Percentiles rank a stretch among this genome's conserved stretches.
phyloP scores from a whole-genome alignment of 1,140 invertebrate species.

The Lepidurus couesii region DNA sequence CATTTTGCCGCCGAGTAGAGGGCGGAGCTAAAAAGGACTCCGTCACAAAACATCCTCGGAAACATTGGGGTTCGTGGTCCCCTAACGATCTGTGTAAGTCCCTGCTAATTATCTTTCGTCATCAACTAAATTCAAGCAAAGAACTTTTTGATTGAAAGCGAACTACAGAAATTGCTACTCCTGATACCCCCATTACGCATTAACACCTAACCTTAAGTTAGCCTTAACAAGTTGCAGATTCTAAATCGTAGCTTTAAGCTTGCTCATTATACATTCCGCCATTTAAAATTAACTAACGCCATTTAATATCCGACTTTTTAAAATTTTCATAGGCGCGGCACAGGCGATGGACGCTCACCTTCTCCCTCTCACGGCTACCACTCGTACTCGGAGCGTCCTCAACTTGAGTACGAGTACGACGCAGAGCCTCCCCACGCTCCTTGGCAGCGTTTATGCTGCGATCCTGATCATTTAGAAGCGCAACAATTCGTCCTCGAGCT shows the following conservation, averaged over 20 bases:
- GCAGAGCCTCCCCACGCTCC: not conserved
- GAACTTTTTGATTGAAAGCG: not conserved
- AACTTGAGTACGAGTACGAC: not conserved
- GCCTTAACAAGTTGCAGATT: not conserved
- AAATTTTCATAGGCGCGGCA: slow-evolving; percentile 29
- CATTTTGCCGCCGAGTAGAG: slow-evolving; percentile 20
- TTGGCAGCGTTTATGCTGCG: slow-evolving; percentile 25
- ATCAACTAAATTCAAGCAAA: not conserved
- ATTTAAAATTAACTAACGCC: not conserved
- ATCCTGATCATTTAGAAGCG: slow-evolving; percentile 33
- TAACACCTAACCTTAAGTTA: not conserved
- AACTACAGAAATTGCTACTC: not conserved
- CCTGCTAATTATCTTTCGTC: slow-evolving; percentile 13
- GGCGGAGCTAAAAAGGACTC: slow-evolving; percentile 18
- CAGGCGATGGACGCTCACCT: slow-evolving; percentile 34
- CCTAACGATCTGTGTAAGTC: slow-evolving; percentile 21
- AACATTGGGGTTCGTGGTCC: slow-evolving; percentile 17
- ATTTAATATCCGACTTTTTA: not conserved
- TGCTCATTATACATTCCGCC: not conserved
- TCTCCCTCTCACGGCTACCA: slow-evolving; percentile 31
- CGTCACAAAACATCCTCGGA: slow-evolving; percentile 13
- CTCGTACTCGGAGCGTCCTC: not conserved
- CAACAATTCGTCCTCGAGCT: slow-evolving; percentile 49
- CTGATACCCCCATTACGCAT: not conserved
- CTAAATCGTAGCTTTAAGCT: not conserved